Percentiles rank a stretch among this genome's conserved stretches.
Conservation (phyloP, 2,797 vertebrate genomes). For the Phylloscopus collybita region DNA sequence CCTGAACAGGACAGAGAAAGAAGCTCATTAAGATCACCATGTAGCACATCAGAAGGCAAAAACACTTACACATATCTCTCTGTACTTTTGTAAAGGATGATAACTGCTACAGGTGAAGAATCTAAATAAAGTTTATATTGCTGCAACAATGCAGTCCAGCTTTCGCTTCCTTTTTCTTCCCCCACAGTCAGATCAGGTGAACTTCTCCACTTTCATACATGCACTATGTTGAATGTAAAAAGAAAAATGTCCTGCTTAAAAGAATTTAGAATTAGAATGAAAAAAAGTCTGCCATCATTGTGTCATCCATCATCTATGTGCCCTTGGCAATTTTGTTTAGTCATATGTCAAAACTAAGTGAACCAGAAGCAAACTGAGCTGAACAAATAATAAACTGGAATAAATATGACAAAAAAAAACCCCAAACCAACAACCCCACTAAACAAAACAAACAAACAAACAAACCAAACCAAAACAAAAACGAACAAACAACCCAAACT, state of each 20-base stretch:
- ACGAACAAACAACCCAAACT: neutral
- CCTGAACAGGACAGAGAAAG: neutral
- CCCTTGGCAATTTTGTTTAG: conserved; percentile 35
- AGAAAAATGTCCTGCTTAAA: conserved; percentile 28
- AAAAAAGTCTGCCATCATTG: conserved; percentile 43
- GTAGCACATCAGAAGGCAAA: neutral
- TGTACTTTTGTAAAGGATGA: neutral
- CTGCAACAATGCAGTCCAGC: neutral
- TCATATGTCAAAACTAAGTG: conserved; percentile 52
- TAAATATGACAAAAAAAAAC: neutral
- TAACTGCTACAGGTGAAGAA: neutral
- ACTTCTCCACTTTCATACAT: neutral
- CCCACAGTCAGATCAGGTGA: neutral
- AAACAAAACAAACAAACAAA: too few relatives aligned
- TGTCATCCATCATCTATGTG: conserved; percentile 13
- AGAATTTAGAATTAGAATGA: conserved; percentile 49
- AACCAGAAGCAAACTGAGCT: conserved; percentile 45
- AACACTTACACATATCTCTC: neutral
- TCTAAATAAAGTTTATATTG: neutral
- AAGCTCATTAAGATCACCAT: neutral
- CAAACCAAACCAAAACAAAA: neutral
- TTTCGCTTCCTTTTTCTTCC: neutral
- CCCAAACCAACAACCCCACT: too few relatives aligned
- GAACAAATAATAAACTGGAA: conserved; percentile 5
- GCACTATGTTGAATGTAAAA: neutral